Conservation (phyloP, 2,113 vertebrate species). For the Clarias gariepinus region DNA sequence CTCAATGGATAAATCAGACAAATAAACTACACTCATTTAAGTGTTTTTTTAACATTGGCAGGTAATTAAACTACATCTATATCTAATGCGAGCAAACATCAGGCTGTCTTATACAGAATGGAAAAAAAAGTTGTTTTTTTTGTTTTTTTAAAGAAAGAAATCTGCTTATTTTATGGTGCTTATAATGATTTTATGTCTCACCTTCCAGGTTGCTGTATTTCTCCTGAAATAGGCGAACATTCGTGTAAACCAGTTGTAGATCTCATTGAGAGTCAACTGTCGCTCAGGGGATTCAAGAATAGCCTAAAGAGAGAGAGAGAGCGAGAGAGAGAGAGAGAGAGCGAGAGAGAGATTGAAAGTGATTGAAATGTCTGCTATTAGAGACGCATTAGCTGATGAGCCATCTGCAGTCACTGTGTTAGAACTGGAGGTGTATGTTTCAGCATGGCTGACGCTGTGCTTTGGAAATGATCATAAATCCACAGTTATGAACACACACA, state of each 20-base stretch:
- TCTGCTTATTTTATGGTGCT: neutral
- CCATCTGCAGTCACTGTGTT: slow-evolving; percentile 42
- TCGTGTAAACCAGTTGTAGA: slow-evolving; percentile 99
- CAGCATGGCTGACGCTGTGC: slow-evolving; percentile 31
- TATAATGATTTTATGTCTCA: slow-evolving; percentile 61
- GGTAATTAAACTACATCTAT: neutral
- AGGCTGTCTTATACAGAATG: neutral
- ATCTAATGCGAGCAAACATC: neutral
- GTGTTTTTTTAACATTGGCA: neutral
- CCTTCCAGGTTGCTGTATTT: slow-evolving; percentile 99
- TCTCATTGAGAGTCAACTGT: slow-evolving; percentile 98
- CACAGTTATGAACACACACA: slow-evolving; percentile 11
- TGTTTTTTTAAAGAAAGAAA: neutral
- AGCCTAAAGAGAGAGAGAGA: slow-evolving; percentile 73
- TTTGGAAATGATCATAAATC: slow-evolving; percentile 25
- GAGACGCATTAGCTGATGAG: slow-evolving; percentile 54
- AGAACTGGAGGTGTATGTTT: slow-evolving; percentile 36
- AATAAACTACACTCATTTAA: neutral
- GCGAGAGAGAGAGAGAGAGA: slow-evolving; percentile 14
- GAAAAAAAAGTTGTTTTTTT: neutral
- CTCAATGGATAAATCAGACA: neutral
- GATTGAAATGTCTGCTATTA: slow-evolving; percentile 52
- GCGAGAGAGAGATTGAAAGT: slow-evolving; percentile 14
- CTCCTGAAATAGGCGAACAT: slow-evolving; percentile 99
- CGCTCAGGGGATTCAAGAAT: slow-evolving; percentile 97